Evolutionary conservation across 2,113 vertebrate species (phyloP).

Genomic region (Leucosticte australis): DNA sequence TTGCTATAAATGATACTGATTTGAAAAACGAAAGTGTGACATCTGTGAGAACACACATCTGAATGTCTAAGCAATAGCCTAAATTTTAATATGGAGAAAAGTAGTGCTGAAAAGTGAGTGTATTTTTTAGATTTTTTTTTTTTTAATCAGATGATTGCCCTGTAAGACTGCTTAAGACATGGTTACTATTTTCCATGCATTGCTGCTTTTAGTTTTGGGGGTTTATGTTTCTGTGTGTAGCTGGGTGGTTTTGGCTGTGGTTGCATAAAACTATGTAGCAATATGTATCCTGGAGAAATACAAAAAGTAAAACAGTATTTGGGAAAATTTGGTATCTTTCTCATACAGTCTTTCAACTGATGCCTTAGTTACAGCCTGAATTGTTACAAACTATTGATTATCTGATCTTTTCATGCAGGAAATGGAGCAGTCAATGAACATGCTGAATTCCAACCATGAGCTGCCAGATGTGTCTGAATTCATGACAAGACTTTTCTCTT

Average conservation of each 20-base stretch:
- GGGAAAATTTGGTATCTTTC: not conserved
- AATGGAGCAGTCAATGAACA: slow-evolving; percentile 99
- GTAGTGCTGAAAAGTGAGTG: not conserved
- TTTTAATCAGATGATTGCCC: not conserved
- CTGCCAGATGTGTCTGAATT: slow-evolving; percentile 98
- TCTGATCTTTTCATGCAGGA: slow-evolving; percentile 78
- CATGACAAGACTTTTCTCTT: slow-evolving; percentile 98
- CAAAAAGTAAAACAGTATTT: not conserved
- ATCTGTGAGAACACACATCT: not conserved
- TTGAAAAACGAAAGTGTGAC: not conserved
- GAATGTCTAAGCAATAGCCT: not conserved
- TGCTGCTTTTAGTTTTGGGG: slow-evolving; percentile 2
- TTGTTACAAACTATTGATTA: not conserved
- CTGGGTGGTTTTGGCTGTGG: slow-evolving; percentile 1
- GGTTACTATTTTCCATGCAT: not conserved
- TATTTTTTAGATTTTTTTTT: not conserved
- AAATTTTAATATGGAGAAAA: not conserved
- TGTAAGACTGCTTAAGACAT: slow-evolving; percentile 56
- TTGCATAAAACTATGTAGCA: slow-evolving; percentile 1
- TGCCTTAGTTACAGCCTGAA: not conserved
- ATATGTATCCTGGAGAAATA: not conserved
- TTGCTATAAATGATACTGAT: not conserved
- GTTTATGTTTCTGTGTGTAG: slow-evolving; percentile 3
- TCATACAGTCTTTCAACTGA: not conserved
- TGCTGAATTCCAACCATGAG: slow-evolving; percentile 98